Evolutionary conservation across 2,888 invertebrate genomes (phyloP).

Genomic region (Synanthedon myopaeformis): DNA sequence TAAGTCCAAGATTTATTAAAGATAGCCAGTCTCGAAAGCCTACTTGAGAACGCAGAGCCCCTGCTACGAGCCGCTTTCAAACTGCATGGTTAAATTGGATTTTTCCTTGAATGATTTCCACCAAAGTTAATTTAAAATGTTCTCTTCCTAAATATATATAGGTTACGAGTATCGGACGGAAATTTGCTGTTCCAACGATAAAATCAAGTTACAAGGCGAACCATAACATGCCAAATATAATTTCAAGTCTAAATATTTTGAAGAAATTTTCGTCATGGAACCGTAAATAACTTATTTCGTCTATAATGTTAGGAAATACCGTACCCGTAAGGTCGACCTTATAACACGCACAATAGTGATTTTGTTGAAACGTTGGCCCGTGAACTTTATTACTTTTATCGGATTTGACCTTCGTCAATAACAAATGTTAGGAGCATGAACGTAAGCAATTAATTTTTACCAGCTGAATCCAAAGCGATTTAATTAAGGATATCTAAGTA

Average conservation of each 20-base stretch:
- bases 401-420: neutral
- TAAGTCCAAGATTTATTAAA: neutral
- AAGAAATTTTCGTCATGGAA: constrained; percentile 20
- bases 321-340: constrained; percentile 13
- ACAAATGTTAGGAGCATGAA: neutral
- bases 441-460: neutral
- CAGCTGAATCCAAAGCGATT: neutral
- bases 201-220: constrained; percentile 36
- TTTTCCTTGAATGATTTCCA: neutral
- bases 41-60: neutral
- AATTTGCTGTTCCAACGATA: constrained; percentile 10
- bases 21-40: neutral
- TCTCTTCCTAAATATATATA: neutral
- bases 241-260: constrained; percentile 28
- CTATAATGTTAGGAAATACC: constrained; percentile 20
- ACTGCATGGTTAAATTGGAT: neutral
- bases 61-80: neutral
- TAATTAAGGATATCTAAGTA: neutral
- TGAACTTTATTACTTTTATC: neutral
- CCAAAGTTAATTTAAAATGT: neutral
- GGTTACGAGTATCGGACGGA: neutral
- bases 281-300: constrained; percentile 21
- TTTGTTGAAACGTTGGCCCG: neutral
- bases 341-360: constrained; percentile 10
- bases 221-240: constrained; percentile 37